A percentile compares a stretch with the other conserved stretches of the same genome.
Evolutionary conservation across 1,140 invertebrate species (phyloP).

Genomic region (Oppia nitens): DNA sequence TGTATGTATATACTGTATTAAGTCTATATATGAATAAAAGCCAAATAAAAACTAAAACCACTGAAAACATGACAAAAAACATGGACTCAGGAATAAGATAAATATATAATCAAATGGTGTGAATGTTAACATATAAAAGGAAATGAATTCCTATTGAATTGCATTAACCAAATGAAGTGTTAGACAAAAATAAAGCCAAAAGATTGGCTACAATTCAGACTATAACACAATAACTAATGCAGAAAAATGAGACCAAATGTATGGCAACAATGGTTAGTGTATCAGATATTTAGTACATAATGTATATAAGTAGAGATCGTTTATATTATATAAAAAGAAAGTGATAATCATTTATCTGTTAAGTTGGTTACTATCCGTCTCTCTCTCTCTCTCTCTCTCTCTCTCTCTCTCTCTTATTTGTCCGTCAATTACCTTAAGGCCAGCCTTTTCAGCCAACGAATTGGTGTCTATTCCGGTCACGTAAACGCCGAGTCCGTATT

Average conservation of each 20-base stretch:
- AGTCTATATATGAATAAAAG: too few relatives aligned
- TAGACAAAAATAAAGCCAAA: not conserved
- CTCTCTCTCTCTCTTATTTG: not conserved
- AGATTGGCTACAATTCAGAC: too few relatives aligned
- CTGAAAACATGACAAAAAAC: too few relatives aligned
- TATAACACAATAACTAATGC: too few relatives aligned
- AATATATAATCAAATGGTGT: not conserved
- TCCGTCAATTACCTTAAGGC: slow-evolving; percentile 52
- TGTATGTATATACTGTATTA: too few relatives aligned
- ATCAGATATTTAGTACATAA: too few relatives aligned
- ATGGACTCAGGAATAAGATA: not conserved
- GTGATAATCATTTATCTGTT: too few relatives aligned
- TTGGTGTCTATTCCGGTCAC: slow-evolving; percentile 82
- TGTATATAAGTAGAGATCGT: too few relatives aligned
- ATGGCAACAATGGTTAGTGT: too few relatives aligned
- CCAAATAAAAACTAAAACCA: too few relatives aligned
- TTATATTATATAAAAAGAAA: too few relatives aligned
- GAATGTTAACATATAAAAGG: not conserved
- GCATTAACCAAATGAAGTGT: not conserved
- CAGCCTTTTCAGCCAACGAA: slow-evolving; percentile 71
- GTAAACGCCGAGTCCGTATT: slow-evolving; percentile 86
- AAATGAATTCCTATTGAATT: not conserved
- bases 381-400: not conserved
- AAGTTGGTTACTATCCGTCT: not conserved
- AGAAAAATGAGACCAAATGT: too few relatives aligned